These are phyloP conservation scores for Troglohyphantes excavatus DNA, from an alignment of 2,888 invertebrate species.

Conservation along the genomic window DNA sequence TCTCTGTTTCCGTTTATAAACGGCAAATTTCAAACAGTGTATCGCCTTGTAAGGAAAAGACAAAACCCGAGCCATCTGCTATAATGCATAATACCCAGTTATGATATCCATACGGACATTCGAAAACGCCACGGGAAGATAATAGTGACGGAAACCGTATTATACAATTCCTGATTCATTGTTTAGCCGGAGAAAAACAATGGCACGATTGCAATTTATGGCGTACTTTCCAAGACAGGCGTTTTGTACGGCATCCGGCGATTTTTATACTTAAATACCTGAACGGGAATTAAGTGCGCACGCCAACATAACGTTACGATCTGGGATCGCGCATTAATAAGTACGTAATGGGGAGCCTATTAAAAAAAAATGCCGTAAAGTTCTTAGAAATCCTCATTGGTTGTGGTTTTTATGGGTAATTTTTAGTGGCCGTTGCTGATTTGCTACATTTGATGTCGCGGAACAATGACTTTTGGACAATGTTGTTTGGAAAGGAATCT, in stretches of 20 bases:
- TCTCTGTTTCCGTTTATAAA: too few species aligned
- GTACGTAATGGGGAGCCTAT: not conserved
- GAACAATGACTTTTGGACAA: not conserved
- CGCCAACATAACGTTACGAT: not conserved
- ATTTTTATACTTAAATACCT: slow-evolving; percentile 25
- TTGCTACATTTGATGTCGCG: not conserved
- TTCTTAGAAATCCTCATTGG: not conserved
- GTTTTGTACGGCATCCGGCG: slow-evolving; percentile 53
- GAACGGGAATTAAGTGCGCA: slow-evolving; percentile 22
- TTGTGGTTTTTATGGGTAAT: not conserved
- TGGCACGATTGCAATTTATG: slow-evolving; percentile 32
- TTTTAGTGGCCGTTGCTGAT: not conserved
- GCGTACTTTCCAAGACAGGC: slow-evolving; percentile 19
- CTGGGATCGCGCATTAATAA: slow-evolving; percentile 17
- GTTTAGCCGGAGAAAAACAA: slow-evolving; percentile 30
- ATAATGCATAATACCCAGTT: not conserved
- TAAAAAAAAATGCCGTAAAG: slow-evolving; percentile 22
- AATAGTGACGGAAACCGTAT: slow-evolving; percentile 27
- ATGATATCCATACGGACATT: slow-evolving; percentile 6
- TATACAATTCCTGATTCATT: slow-evolving; percentile 27
- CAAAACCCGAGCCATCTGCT: not conserved
- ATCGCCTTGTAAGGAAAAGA: not conserved
- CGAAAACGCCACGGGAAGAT: slow-evolving; percentile 21
- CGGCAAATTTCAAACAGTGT: too few species aligned
- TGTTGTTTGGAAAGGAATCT: not conserved